Evolutionary conservation across 2,797 vertebrate genomes (phyloP).

Genomic region (Catostomus latipinnis): DNA sequence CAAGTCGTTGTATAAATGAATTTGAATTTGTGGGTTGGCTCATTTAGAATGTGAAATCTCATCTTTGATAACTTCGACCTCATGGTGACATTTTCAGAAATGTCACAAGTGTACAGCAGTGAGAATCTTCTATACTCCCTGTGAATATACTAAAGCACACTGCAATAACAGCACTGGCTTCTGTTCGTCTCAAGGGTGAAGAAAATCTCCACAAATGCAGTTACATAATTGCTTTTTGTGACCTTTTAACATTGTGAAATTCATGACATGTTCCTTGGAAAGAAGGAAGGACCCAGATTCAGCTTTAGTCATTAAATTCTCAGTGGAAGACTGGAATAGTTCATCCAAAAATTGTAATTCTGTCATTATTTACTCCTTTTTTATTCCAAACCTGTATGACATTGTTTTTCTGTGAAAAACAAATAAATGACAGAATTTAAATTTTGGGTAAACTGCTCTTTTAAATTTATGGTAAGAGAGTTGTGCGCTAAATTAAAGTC

Average conservation of each 20-base stretch:
- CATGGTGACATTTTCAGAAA: constrained; percentile 34
- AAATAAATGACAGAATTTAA: too few relatives aligned
- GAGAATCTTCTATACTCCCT: constrained; percentile 20
- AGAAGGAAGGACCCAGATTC: constrained; percentile 2
- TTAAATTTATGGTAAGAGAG: too few relatives aligned
- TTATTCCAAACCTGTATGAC: too few relatives aligned
- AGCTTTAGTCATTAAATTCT: background rate
- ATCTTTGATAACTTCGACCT: constrained; percentile 1
- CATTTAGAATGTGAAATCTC: constrained; percentile 6
- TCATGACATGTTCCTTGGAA: background rate
- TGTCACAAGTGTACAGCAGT: constrained; percentile 9
- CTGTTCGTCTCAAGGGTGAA: background rate
- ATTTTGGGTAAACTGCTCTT: too few relatives aligned
- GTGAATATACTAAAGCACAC: background rate
- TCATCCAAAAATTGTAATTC: background rate
- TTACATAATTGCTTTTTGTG: constrained; percentile 54
- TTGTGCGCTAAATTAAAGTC: too few relatives aligned
- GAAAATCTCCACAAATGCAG: constrained; percentile 18
- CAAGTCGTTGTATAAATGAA: background rate
- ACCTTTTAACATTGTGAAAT: constrained; percentile 41
- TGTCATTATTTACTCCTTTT: too few relatives aligned
- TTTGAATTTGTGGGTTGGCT: constrained; percentile 12
- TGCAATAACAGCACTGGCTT: constrained; percentile 31
- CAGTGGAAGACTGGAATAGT: background rate
- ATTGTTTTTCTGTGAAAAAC: too few relatives aligned